Evolutionary conservation across 2,888 invertebrate species (phyloP), one percentile per base, ranked within the genome.

Genomic region (Boloria euphrosyne): DNA sequence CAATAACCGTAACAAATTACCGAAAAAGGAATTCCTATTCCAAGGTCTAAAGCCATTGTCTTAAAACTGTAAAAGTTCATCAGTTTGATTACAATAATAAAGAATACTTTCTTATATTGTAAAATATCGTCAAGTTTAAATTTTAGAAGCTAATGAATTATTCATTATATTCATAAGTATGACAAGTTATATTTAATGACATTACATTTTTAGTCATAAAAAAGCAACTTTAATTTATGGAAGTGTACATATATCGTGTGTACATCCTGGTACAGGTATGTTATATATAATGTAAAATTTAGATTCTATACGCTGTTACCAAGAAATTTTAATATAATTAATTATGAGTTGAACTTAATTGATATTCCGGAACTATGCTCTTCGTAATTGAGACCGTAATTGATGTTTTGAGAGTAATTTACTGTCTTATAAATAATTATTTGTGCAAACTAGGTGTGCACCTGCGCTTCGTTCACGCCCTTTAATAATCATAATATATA

Each of bases 1-100:
- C 59, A 59, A 59, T 50, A 50, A 59, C 59, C 49, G 50, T 59
- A 59, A 49, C 49, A 27, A 59, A 49, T 59, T 59, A 38, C 59
- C 31, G 22, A 59, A 59, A 59, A 50, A 59, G 27, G 49, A 59
- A 50, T 59, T 59, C 49, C 38, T 50, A 31, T 49, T 59, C 38
- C 50, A 59, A 59, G 49, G 58, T 47, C 58, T 27, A 59, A n/a
- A 47, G 47, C 7, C 49, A 50, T 59, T 59, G 59, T 59, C 38
- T 38, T 17, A 17, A 59, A 38, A 38, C 7, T 47, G 17, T 14
- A 31, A 10, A 59, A 59, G 17, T 49, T 10, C n/a, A 16, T 2
- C 47, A 47, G 47, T 47, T 47, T 47, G 6, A 47, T 47, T n/a
- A 5, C 22, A 14, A 14, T n/a, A 47, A 47, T 16, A 47, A 14